Evolutionary conservation across 2,888 invertebrate genomes (phyloP), one percentile per base, ranked within the genome.

Genomic region (Drosophila percnosoma): DNA sequence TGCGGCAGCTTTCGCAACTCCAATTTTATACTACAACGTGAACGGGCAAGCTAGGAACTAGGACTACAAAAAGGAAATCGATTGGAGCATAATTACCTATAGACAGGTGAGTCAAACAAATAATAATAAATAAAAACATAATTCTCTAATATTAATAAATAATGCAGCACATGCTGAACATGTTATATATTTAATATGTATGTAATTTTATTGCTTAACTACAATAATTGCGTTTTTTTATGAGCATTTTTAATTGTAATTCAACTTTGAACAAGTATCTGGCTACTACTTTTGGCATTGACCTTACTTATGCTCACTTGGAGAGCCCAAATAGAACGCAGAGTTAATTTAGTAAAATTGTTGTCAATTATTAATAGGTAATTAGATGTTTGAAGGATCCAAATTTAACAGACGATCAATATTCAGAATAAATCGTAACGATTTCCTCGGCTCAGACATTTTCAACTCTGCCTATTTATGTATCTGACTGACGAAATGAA

Each of bases 1-100:
- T 88, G 83, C 81, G 77, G 73, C 72, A 70, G 54, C 53, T 77
- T 74, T 80, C 68, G 80, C 70, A 83, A 80, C 70, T 65, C 65
- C 73, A 67, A 81, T 57, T 65, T 73, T 68, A 57, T 67, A 76
- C 83, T 68, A 62, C 71, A 67, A 70, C 66, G 38, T 58, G 42
- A 68, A 68, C 73, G 59, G 64, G 51, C 6, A 29, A 29, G 29
- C 29, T 29, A 29, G 7, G 29, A 29, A 29, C 70, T 66, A 75
- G 71, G 68, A 64, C 6, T 29, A 51, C 18, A 42, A 58, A 62
- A 59, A 62, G 73, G 51, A 53, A 84, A 68, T 65, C 66, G 62
- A 75, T 83, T 78, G 74, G 73, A 82, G 64, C 66, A 52, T 64
- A 72, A 45, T 34, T 61, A 71, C 67, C 69, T 51, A 62, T 34